Evolutionary conservation across 2,888 invertebrate species (phyloP).

Genomic region (Bursaphelenchus okinawaensis): DNA sequence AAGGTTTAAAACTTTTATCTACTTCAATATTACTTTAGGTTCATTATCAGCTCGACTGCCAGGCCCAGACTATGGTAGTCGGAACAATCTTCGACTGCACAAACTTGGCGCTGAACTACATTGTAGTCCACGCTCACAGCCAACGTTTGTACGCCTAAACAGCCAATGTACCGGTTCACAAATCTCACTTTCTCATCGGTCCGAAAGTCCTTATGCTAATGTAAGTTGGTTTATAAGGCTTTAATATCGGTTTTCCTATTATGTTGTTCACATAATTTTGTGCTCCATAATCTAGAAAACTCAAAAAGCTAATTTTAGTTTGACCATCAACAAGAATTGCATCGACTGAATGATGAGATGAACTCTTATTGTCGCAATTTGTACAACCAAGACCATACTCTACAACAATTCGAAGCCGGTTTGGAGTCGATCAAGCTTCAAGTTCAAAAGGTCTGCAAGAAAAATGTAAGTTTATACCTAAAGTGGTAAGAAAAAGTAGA

Average conservation of each 20-base stretch:
- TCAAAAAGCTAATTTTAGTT: background rate
- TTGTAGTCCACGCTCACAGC: constrained; percentile 5
- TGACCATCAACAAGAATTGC: constrained; percentile 60
- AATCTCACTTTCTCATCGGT: constrained; percentile 17
- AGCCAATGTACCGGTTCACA: constrained; percentile 20
- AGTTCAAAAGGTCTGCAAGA: background rate
- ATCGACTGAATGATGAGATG: constrained; percentile 69
- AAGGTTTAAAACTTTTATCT: no score
- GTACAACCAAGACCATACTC: background rate
- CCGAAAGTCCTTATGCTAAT: constrained; percentile 18
- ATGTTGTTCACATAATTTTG: no score
- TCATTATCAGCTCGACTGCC: constrained; percentile 24
- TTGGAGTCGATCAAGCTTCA: background rate
- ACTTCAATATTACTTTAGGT: constrained; percentile 21
- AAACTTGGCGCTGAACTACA: constrained; percentile 17
- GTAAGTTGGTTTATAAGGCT: constrained; percentile 14
- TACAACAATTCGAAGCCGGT: background rate
- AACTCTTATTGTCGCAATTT: constrained; percentile 60
- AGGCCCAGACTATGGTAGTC: constrained; percentile 31
- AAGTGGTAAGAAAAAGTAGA: no score
- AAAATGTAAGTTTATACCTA: background rate
- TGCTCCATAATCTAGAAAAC: no score
- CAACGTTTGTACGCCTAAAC: background rate
- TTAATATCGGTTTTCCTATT: no score
- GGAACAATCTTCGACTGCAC: constrained; percentile 21